A percentile compares a stretch with the other conserved stretches of the same genome.
phyloP scores from a whole-genome alignment of 2,797 vertebrate genomes.

The Cyprinodon diabolis region DNA sequence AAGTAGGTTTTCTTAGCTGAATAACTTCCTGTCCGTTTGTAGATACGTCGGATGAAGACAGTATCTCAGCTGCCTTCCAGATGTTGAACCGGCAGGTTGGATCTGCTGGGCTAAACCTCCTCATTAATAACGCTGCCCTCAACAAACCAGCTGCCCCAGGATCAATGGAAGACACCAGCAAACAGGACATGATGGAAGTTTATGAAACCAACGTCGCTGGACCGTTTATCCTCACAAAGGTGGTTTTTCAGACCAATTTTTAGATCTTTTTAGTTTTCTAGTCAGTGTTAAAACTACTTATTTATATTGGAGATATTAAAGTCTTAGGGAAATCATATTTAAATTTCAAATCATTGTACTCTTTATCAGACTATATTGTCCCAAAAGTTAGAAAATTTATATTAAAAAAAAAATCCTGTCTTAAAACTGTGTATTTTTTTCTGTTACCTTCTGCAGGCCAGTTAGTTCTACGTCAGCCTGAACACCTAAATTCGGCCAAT shows the following conservation, averaged over 20 bases:
- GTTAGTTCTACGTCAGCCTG: no score
- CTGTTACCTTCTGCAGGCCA: no score
- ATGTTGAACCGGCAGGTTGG: slow-evolving; percentile 47
- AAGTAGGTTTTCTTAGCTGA: background rate
- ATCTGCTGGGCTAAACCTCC: slow-evolving; percentile 64
- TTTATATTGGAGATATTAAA: background rate
- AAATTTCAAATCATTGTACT: no score
- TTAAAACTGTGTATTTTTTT: no score
- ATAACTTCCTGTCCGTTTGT: background rate
- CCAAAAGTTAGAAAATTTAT: no score
- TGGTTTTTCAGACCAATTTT: slow-evolving; percentile 17
- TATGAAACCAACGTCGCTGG: slow-evolving; percentile 75
- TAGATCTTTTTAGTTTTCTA: background rate
- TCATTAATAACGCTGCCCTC: slow-evolving; percentile 77
- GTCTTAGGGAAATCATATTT: no score
- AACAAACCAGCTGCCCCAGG: slow-evolving; percentile 23
- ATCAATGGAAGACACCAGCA: slow-evolving; percentile 34
- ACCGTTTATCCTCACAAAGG: slow-evolving; percentile 73
- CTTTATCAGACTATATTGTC: no score
- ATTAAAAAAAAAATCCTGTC: no score
- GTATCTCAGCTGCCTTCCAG: slow-evolving; percentile 55
- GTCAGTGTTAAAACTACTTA: background rate
- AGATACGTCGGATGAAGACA: slow-evolving; percentile 59
- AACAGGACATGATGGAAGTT: slow-evolving; percentile 62
- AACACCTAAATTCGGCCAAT: no score